Evolutionary conservation across 1,140 invertebrate genomes (phyloP).

Genomic region (Drosophila persimilis): DNA sequence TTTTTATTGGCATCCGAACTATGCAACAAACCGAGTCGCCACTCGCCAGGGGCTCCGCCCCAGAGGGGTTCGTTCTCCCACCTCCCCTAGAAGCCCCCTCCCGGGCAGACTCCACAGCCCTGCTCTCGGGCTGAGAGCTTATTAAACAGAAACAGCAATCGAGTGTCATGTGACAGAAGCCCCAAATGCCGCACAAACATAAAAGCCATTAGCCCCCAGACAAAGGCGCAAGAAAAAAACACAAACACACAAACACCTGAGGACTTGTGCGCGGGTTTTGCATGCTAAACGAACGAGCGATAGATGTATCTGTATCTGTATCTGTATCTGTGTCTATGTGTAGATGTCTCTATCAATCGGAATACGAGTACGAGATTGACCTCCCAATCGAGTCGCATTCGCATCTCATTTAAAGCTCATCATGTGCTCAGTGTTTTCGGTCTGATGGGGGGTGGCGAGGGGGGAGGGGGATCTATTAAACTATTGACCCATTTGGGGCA

Average conservation of each 20-base stretch:
- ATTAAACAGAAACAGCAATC: slow-evolving; percentile 73
- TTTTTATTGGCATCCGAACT: slow-evolving; percentile 71
- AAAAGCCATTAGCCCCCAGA: slow-evolving; percentile 46
- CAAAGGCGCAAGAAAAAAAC: background rate
- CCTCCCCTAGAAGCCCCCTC: background rate
- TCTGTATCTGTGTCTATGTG: no score
- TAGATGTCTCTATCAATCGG: slow-evolving; percentile 20
- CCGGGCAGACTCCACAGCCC: background rate
- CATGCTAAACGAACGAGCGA: slow-evolving; percentile 30
- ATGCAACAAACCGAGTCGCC: slow-evolving; percentile 41
- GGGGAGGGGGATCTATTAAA: slow-evolving; percentile 25
- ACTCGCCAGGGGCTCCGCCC: slow-evolving; percentile 28
- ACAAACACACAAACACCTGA: background rate
- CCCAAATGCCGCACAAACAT: slow-evolving; percentile 45
- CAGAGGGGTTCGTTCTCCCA: slow-evolving; percentile 12
- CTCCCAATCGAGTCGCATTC: slow-evolving; percentile 37
- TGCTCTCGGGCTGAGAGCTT: slow-evolving; percentile 48
- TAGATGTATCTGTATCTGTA: slow-evolving; percentile 10
- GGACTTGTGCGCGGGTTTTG: slow-evolving; percentile 41
- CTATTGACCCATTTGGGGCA: slow-evolving; percentile 64
- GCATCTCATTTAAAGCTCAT: slow-evolving; percentile 39
- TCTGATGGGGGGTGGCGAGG: no score
- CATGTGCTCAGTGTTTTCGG: no score
- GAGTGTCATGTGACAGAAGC: slow-evolving; percentile 67
- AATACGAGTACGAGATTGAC: slow-evolving; percentile 23